These are phyloP conservation scores for Mormyrus lacerda DNA, from an alignment of 2,113 vertebrate genomes.

Conservation along the genomic window DNA sequence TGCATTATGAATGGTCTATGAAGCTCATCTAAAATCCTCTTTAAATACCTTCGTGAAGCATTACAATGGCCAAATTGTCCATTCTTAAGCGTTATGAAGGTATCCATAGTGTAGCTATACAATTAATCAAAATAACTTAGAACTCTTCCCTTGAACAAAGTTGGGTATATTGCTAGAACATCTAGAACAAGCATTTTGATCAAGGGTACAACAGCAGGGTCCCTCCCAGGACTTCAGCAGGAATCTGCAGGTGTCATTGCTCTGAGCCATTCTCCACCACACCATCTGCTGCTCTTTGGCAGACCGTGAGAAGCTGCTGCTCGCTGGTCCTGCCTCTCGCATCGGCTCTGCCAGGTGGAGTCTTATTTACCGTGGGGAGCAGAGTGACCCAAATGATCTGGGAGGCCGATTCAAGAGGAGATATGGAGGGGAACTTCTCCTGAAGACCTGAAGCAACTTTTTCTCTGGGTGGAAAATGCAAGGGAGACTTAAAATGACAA, in stretches of 20 bases:
- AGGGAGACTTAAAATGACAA: neutral
- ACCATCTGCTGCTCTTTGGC: neutral
- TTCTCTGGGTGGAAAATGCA: neutral
- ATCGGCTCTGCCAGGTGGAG: neutral
- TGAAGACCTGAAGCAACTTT: neutral
- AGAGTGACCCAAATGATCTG: neutral
- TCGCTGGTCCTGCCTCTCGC: neutral
- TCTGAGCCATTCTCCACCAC: neutral
- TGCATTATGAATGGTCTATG: no score
- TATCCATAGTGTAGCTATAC: neutral
- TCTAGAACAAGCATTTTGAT: neutral
- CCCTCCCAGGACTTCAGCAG: neutral
- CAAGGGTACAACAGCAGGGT: neutral
- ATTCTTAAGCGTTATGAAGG: no score
- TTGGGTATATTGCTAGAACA: neutral
- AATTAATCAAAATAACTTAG: neutral
- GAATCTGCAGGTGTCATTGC: neutral
- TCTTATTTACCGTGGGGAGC: neutral
- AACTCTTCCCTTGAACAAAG: neutral
- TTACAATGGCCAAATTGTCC: no score
- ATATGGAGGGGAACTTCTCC: neutral
- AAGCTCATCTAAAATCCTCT: neutral
- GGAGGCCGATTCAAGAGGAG: neutral
- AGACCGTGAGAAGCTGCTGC: neutral
- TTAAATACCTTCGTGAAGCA: no score